phyloP scores from a whole-genome alignment of 2,888 invertebrate species.

The Drosophila differens region DNA sequence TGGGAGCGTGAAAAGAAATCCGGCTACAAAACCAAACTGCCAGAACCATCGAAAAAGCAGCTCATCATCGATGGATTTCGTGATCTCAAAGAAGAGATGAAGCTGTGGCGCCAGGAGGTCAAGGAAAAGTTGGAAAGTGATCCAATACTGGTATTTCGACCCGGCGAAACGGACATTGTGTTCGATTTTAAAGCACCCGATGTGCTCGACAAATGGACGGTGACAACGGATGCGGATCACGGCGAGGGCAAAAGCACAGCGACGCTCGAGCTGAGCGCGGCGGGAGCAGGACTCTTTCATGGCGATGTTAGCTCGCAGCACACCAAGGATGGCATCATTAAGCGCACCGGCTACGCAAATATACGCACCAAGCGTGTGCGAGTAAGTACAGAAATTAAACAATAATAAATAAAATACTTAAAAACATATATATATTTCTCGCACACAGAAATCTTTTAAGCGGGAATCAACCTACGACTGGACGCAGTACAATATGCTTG shows the following conservation, averaged over 20 bases:
- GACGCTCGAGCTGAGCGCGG: conserved; percentile 88
- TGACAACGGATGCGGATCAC: conserved; percentile 92
- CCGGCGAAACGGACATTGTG: conserved; percentile 90
- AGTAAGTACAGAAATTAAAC: conserved; percentile 85
- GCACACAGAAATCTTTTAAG: conserved; percentile 91
- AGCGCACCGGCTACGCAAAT: conserved; percentile 93
- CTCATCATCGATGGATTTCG: conserved; percentile 88
- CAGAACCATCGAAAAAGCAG: conserved; percentile 86
- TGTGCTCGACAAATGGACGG: conserved; percentile 89
- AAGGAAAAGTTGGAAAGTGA: conserved; percentile 88
- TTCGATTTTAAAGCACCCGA: conserved; percentile 90
- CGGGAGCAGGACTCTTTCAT: conserved; percentile 90
- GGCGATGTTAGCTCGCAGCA: conserved; percentile 89
- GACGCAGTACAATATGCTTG: conserved; percentile 90
- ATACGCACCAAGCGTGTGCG: conserved; percentile 89
- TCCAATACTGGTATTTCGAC: conserved; percentile 86
- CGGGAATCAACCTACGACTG: conserved; percentile 90
- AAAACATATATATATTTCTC: not conserved
- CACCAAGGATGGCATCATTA: conserved; percentile 92
- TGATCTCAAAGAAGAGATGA: conserved; percentile 89
- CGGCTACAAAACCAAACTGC: conserved; percentile 82
- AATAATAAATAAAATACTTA: not conserved
- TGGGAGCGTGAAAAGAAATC: conserved; percentile 85
- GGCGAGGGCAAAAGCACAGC: conserved; percentile 91
- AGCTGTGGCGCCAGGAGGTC: conserved; percentile 89